phyloP scores from a whole-genome alignment of 1,140 invertebrate genomes.

The Heterodera schachtii region DNA sequence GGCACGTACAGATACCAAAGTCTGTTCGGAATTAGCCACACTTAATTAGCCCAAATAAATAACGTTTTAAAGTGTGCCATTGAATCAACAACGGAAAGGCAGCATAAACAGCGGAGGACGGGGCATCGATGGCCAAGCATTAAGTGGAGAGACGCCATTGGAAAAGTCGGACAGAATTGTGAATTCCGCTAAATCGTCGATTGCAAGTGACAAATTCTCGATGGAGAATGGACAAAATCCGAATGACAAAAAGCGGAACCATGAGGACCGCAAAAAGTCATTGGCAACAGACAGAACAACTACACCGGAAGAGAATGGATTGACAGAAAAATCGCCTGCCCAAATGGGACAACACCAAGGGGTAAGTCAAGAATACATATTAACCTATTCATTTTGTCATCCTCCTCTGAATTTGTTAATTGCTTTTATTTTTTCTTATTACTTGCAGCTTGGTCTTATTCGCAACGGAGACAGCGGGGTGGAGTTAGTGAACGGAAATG shows the following conservation, averaged over 20 bases:
- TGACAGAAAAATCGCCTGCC: no score
- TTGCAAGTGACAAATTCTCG: background rate
- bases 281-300: no score
- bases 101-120: slow-evolving; percentile 6
- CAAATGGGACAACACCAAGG: no score
- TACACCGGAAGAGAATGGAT: no score
- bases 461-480: background rate
- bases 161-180: background rate
- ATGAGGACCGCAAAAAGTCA: background rate
- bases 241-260: background rate
- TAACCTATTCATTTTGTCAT: no score
- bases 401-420: no score
- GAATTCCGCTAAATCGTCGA: background rate
- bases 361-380: no score
- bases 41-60: no score
- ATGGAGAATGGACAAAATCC: background rate
- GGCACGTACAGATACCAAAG: background rate
- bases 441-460: no score
- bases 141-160: background rate
- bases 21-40: background rate
- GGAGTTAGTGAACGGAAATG: background rate
- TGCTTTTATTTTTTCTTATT: no score
- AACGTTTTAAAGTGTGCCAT: background rate
- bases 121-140: background rate
- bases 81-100: background rate